Evolutionary conservation across 2,888 invertebrate species (phyloP), one percentile per base, ranked within the genome.

Genomic region (Volucella zonaria): DNA sequence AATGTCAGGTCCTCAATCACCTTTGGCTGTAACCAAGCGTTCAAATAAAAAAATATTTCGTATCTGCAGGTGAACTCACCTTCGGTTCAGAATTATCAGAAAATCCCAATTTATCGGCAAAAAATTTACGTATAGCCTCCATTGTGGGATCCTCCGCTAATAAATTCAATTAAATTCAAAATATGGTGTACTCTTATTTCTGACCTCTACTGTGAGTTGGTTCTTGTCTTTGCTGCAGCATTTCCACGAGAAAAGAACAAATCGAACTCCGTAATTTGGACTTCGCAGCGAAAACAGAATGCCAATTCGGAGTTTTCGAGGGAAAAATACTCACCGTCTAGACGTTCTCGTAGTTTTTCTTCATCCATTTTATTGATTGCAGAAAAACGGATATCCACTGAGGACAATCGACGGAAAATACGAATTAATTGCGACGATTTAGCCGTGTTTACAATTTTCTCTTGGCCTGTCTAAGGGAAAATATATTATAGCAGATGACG

Each of bases 1-100:
- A 97, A 92, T 68, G 93, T 94, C 49, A 95, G 93, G 88, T 96
- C 95, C 40, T 94, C 94, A 67, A 97, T 92, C 62, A 96, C 93
- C 92, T 94, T 90, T 2, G 47, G 10, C 73, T 85, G n/a, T 40
- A 51, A 83, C 2, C 12, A 68, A 47, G 14, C 14, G 40, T 51
- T 62, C 23, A 56, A 73, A 43, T n/a, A 11, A 3, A 70, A 51
- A 54, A 42, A 4, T 51, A 18, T 42, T 9, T 42, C 8, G 8
- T 11, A 6, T 31, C 0, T 31, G 31, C 6, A 6, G 6, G 6
- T 31, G 6, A 31, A 31, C 31, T 31, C 31, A 31, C 31, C 31
- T 86, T 77, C 49, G 79, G 54, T 18, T 88, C 88, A 10, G 86
- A 40, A 18, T 88, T 66, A 11, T 86, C 76, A n/a, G 87, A 78